Conservation (phyloP, 2,797 vertebrate species). For the Naso thynnoides region DNA sequence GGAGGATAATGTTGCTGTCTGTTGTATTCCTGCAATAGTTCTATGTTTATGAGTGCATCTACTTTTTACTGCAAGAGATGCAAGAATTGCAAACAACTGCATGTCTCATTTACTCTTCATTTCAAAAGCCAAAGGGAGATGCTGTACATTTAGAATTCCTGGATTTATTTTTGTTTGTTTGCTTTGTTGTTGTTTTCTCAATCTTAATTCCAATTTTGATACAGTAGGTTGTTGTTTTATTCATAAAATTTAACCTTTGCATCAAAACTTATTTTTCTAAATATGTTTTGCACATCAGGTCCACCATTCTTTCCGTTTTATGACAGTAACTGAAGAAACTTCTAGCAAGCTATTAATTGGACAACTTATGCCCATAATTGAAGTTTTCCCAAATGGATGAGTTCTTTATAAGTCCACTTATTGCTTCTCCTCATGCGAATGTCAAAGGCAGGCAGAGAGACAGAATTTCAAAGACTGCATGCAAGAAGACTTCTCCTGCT, state of each 20-base stretch:
- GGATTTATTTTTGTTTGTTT: not conserved
- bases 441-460: slow-evolving; percentile 27
- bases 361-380: slow-evolving; percentile 32
- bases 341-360: slow-evolving; percentile 29
- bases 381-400: slow-evolving; percentile 23
- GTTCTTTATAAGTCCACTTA: slow-evolving; percentile 26
- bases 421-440: slow-evolving; percentile 10
- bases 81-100: not conserved
- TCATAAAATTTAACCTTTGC: no score
- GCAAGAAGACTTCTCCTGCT: slow-evolving; percentile 34
- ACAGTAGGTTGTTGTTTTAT: no score
- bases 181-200: not conserved
- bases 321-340: not conserved
- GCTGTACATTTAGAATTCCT: not conserved
- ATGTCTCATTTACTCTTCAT: not conserved
- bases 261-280: not conserved
- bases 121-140: not conserved
- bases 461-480: slow-evolving; percentile 30
- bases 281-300: not conserved
- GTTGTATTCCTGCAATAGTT: no score
- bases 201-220: no score
- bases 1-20: no score
- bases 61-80: no score
- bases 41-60: no score
- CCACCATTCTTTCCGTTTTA: not conserved